phyloP scores from a whole-genome alignment of 2,888 invertebrate genomes.

The Bimastos eiseni region DNA sequence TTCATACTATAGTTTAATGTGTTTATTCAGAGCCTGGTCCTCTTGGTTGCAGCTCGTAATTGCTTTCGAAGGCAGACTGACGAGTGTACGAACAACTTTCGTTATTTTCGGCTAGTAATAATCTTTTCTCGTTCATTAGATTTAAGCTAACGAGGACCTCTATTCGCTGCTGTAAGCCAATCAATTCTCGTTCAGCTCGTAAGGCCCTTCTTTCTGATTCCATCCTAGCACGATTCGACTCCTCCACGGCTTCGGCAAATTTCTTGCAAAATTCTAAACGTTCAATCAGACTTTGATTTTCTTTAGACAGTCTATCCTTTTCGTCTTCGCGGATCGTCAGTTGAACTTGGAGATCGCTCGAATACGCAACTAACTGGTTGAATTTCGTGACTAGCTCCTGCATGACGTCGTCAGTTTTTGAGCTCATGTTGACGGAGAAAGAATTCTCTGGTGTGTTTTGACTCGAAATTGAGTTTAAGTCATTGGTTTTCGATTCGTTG shows the following conservation, averaged over 20 bases:
- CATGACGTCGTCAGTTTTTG: conserved; percentile 1
- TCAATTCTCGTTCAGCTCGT: not conserved
- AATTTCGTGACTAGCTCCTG: conserved; percentile 5
- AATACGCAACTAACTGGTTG: conserved; percentile 15
- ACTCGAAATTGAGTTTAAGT: not conserved
- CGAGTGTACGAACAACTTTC: not conserved
- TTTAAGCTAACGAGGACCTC: not conserved
- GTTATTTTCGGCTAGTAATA: not conserved
- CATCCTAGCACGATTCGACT: not conserved
- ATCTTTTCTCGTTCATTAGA: not conserved
- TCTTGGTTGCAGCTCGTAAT: not conserved
- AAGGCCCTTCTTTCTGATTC: not conserved
- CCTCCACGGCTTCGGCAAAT: conserved; percentile 1
- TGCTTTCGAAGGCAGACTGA: not conserved
- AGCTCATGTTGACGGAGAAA: not conserved
- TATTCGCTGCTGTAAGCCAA: not conserved
- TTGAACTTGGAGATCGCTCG: not conserved
- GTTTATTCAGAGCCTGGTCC: not conserved
- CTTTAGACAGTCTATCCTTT: not conserved
- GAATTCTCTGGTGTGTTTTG: not conserved
- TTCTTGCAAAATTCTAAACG: not conserved
- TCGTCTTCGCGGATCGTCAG: not conserved
- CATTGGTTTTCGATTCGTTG: not conserved
- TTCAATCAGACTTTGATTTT: not conserved
- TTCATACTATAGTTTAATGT: not conserved